phyloP scores from a whole-genome alignment of 2,888 invertebrate species.

The Mythimna impura region DNA sequence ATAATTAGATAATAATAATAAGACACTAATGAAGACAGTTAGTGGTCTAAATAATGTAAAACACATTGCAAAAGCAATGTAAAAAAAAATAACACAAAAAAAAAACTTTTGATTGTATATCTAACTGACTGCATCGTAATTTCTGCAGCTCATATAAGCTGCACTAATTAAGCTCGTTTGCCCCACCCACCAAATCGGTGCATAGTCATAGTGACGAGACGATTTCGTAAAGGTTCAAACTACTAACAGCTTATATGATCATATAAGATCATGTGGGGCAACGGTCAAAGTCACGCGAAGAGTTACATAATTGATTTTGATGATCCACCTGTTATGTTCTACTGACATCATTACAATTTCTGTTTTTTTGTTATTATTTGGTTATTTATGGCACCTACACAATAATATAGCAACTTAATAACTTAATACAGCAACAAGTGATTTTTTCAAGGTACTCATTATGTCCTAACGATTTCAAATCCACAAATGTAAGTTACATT shows the following conservation, averaged over 20 bases:
- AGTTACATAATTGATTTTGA: slow-evolving; percentile 38
- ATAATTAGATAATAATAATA: no score
- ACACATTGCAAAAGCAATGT: no score
- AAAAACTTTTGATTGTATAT: no score
- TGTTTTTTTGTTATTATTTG: neutral
- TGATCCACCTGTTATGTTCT: slow-evolving; percentile 10
- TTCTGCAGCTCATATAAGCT: neutral
- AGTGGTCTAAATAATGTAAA: no score
- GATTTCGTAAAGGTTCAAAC: slow-evolving; percentile 10
- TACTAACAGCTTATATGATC: neutral
- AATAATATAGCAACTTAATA: neutral
- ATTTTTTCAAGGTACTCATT: neutral
- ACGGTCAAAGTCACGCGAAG: slow-evolving; percentile 50
- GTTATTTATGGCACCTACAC: neutral
- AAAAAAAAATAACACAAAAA: no score
- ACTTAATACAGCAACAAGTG: no score
- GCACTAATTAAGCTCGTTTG: neutral
- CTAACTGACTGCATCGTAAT: neutral
- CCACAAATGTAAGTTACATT: slow-evolving; percentile 17
- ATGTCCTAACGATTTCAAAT: slow-evolving; percentile 28
- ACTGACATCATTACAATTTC: neutral
- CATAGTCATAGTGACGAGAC: slow-evolving; percentile 33
- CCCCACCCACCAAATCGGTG: neutral
- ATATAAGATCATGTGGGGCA: slow-evolving; percentile 26
- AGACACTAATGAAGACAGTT: no score